Base-by-base conservation (phyloP, 2,797 vertebrate genomes). In the Enteromius paludinosus region DNA sequence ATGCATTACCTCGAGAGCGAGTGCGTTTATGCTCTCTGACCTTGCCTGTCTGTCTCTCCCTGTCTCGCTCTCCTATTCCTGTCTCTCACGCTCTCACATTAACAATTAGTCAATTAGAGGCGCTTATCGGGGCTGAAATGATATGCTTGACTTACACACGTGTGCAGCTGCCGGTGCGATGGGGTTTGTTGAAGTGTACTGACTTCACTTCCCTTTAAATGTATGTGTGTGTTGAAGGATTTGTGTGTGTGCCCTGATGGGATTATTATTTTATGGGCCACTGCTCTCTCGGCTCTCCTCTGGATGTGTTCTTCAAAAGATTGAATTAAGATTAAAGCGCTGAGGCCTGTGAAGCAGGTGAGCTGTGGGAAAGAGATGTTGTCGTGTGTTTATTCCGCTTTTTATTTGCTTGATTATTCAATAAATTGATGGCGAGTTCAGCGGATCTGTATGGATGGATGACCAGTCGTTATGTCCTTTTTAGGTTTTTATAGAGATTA, bases 311-410 rank as follows among this genome's bases (percentile, higher is more conserved):
- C 88, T 83, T 87, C 90, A 93, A 92, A 91, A 92, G 92, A 95
- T 94, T 93, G 91, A 93, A 95, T 95, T 93, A 95, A 94, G 93
- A 95, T 95, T 90, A 92, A 89, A 92, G 91, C 91, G 92, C 87
- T 89, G 91, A 83, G 88, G 90, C 89, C 91, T 59, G 81, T 90
- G 68, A 87, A 90, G 89, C 86, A 87, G 88, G 85, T 89, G 68
- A 92, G 89, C 90, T 89, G 79, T 87, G 88, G 88, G 88, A 83
- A 88, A 90, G 91, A 92, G 91, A 94, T 92, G 91, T 90, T 92
- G 93, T 93, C 91, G 6, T 88, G 74, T 91, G 93, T 93, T 92
- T 93, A 91, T 92, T 90, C 83, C 64, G 88, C 88, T 89, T 91
- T 83, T 87, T 91, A 90, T 86, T 80, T 54, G 87, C 86, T 87